Evolutionary conservation across 2,797 vertebrate species (phyloP).

Genomic region (Austrolebias charrua): DNA sequence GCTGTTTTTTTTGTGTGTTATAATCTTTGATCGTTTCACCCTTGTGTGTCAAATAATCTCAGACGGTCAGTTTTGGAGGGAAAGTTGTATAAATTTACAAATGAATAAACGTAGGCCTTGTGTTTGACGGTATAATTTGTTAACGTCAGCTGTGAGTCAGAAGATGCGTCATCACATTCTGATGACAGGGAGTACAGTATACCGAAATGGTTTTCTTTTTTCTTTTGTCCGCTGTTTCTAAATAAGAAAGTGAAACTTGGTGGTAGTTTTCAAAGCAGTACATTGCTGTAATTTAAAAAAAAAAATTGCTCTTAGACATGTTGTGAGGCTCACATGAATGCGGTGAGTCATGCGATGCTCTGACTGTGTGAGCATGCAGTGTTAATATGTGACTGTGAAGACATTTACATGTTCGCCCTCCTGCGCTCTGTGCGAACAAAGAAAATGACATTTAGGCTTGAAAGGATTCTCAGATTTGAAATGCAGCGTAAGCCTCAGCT

Average conservation of each 20-base stretch:
- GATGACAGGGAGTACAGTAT: no score
- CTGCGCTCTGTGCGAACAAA: neutral
- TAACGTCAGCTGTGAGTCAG: neutral
- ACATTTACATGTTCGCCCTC: constrained; percentile 8
- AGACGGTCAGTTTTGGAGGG: no score
- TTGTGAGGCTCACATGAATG: constrained; percentile 23
- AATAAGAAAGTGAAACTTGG: constrained; percentile 50
- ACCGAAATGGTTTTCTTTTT: neutral
- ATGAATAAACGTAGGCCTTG: neutral
- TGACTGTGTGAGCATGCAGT: constrained; percentile 13
- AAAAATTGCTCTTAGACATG: constrained; percentile 20
- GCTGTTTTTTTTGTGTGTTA: neutral
- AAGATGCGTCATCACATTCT: neutral
- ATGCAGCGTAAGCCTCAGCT: constrained; percentile 4
- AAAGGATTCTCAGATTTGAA: neutral
- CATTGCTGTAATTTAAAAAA: constrained; percentile 8
- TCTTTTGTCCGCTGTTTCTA: constrained; percentile 4
- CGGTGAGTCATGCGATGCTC: constrained; percentile 44
- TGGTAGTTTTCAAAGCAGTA: constrained; percentile 33
- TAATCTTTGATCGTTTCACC: constrained; percentile 7
- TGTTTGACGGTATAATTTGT: neutral
- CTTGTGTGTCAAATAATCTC: no score
- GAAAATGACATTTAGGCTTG: neutral
- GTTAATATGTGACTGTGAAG: constrained; percentile 4
- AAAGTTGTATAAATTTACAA: neutral